These are phyloP conservation scores for Plutella xylostella DNA, from an alignment of 2,888 invertebrate species.

Conservation along the genomic window DNA sequence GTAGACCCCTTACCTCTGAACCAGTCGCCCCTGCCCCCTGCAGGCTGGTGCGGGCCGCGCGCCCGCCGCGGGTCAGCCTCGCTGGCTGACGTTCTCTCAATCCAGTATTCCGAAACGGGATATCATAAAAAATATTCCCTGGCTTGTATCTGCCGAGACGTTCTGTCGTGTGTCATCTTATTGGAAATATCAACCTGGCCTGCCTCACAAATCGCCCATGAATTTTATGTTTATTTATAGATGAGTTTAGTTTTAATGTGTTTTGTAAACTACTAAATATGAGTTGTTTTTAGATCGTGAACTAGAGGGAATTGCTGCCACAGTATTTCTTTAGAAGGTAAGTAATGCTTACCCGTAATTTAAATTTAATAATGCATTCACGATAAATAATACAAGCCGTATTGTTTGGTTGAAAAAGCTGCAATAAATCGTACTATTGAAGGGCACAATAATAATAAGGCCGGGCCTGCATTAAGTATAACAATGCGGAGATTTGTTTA, in stretches of 20 bases:
- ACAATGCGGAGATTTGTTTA: conserved; percentile 66
- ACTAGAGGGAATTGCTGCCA: too few relatives aligned
- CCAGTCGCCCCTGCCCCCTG: conserved; percentile 24
- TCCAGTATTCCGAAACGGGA: conserved; percentile 54
- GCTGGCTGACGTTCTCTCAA: conserved; percentile 28
- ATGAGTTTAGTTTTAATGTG: too few relatives aligned
- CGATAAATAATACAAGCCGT: too few relatives aligned
- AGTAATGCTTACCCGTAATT: too few relatives aligned
- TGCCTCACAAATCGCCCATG: neutral
- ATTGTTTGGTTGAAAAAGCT: too few relatives aligned
- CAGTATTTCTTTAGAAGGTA: too few relatives aligned
- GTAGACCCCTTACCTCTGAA: conserved; percentile 34
- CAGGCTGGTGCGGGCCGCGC: conserved; percentile 16
- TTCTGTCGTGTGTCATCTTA: neutral
- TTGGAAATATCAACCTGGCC: neutral
- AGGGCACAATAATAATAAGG: conserved; percentile 5
- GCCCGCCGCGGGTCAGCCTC: conserved; percentile 18
- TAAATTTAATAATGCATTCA: too few relatives aligned
- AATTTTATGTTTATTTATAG: too few relatives aligned
- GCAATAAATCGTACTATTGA: conserved; percentile 4
- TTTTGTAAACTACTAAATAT: too few relatives aligned
- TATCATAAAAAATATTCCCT: conserved; percentile 57
- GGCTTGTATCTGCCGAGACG: conserved; percentile 29
- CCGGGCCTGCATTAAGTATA: conserved; percentile 42
- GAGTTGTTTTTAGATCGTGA: too few relatives aligned